Evolutionary conservation across 30 jellyfish, hydroid and myxozoan species (phyloP).

Genomic region (Turritopsis rubra): DNA sequence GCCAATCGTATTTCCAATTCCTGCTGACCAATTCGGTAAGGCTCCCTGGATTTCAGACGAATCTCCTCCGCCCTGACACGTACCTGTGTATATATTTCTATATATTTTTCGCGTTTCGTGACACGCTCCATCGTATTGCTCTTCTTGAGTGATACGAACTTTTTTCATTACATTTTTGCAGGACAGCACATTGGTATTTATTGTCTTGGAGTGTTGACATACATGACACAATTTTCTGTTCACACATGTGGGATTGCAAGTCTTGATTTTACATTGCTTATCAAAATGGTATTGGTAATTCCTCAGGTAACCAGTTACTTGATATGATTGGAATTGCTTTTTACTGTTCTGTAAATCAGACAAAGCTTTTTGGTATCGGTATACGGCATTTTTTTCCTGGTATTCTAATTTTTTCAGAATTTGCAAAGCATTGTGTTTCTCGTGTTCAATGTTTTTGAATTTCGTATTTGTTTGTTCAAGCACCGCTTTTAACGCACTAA

Average conservation of each 20-base stretch:
- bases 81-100: slow-evolving; percentile 21
- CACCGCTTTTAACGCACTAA: neutral
- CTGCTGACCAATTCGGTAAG: slow-evolving; percentile 27
- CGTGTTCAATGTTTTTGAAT: neutral
- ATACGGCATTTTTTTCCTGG: neutral
- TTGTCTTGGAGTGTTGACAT: slow-evolving; percentile 7
- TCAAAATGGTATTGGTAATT: slow-evolving; percentile 7
- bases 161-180: slow-evolving; percentile 14
- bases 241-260: slow-evolving; percentile 2
- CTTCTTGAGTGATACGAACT: slow-evolving; percentile 26
- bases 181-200: neutral
- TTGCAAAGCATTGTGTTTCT: neutral
- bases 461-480: neutral
- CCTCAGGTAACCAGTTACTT: slow-evolving; percentile 14
- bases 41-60: neutral
- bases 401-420: neutral
- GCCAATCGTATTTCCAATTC: slow-evolving; percentile 26
- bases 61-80: slow-evolving; percentile 31
- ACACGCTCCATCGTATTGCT: slow-evolving; percentile 16
- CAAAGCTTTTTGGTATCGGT: neutral
- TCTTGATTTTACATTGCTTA: slow-evolving; percentile 11
- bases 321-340: neutral
- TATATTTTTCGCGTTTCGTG: neutral
- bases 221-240: slow-evolving; percentile 2
- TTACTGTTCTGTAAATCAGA: neutral